Evolutionary conservation across 2,888 invertebrate genomes (phyloP).

Genomic region (Lamellibrachia satsuma): DNA sequence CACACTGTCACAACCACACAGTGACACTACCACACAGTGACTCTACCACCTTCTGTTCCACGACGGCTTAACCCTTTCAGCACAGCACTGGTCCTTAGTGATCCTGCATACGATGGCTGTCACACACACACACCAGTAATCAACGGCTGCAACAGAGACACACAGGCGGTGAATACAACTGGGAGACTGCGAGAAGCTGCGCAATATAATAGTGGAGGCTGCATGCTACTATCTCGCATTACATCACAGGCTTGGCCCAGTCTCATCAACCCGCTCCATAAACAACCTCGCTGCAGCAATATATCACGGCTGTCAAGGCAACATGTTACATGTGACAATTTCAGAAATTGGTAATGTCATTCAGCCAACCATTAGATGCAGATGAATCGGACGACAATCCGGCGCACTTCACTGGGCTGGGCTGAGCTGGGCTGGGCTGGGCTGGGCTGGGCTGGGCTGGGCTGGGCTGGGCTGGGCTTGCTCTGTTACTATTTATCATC

Average conservation of each 20-base stretch:
- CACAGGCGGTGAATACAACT: neutral
- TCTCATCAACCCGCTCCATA: neutral
- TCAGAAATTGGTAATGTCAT: conserved; percentile 17
- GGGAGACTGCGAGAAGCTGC: neutral
- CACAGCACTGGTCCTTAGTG: neutral
- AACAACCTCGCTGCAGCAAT: neutral
- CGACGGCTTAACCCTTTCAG: neutral
- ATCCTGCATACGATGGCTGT: neutral
- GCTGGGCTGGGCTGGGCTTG: neutral
- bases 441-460: neutral
- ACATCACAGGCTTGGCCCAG: neutral
- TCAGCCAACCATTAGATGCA: neutral
- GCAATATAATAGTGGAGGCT: neutral
- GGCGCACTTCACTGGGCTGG: neutral
- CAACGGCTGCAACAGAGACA: conserved; percentile 13
- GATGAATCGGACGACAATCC: neutral
- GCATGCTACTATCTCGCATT: neutral
- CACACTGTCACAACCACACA: neutral
- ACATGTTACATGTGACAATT: neutral
- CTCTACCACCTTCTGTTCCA: neutral
- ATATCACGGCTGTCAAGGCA: conserved; percentile 9
- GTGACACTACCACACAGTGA: neutral
- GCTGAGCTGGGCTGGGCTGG: neutral
- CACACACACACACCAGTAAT: neutral
- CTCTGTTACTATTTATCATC: neutral